Conservation (phyloP, 2,888 invertebrate genomes). For the Amblyjoppa fuscipennis region DNA sequence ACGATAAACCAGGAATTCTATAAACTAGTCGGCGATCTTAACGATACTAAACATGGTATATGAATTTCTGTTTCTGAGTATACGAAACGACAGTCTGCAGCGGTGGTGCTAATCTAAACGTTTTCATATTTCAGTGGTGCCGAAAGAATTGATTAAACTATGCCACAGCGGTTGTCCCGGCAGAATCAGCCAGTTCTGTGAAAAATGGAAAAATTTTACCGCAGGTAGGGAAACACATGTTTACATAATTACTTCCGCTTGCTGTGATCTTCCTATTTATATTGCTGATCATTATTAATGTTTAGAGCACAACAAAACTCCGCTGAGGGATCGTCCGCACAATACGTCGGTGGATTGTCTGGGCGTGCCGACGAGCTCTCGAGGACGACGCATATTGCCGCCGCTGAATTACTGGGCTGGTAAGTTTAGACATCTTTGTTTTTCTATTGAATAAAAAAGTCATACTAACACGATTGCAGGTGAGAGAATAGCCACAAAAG, state of each 20-base stretch:
- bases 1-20: constrained; percentile 76
- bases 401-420: constrained; percentile 78
- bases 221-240: constrained; percentile 41
- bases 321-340: background rate
- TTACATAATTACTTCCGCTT: constrained; percentile 32
- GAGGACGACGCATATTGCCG: constrained; percentile 77
- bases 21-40: constrained; percentile 75
- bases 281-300: background rate
- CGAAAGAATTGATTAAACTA: constrained; percentile 73
- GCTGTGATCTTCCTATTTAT: background rate
- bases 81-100: background rate
- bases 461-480: constrained; percentile 66
- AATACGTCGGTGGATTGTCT: constrained; percentile 63
- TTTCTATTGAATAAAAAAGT: background rate
- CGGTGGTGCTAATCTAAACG: background rate
- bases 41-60: constrained; percentile 76
- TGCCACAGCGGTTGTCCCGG: constrained; percentile 80
- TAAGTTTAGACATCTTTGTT: constrained; percentile 55
- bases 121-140: constrained; percentile 70
- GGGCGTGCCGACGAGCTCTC: constrained; percentile 73
- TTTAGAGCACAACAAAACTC: constrained; percentile 43
- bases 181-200: constrained; percentile 75
- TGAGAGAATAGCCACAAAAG: constrained; percentile 75
- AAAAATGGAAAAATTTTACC: constrained; percentile 66
- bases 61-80: background rate